Evolutionary conservation across 1,140 invertebrate species (phyloP).

Genomic region (Zaprionus gabonicus): DNA sequence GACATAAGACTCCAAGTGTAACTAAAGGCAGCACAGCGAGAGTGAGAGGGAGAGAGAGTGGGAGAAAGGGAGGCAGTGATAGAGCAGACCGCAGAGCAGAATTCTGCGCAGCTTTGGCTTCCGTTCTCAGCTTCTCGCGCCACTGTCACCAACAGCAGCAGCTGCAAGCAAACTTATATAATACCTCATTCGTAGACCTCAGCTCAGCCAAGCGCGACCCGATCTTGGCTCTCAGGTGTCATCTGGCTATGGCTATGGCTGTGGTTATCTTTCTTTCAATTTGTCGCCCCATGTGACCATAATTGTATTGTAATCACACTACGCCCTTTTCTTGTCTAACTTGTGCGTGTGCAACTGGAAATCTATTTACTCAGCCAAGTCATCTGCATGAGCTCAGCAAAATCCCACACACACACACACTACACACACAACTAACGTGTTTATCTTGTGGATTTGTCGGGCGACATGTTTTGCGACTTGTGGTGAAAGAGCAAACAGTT

Average conservation of each 20-base stretch:
- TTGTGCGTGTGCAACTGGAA: conserved; percentile 29
- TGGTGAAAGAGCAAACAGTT: conserved; percentile 1
- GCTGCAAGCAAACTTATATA: conserved; percentile 52
- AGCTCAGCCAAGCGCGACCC: conserved; percentile 60
- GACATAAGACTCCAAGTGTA: conserved; percentile 54
- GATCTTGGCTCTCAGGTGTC: conserved; percentile 38
- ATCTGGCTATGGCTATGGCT: conserved; percentile 11
- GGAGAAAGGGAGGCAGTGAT: not conserved
- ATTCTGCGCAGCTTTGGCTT: conserved; percentile 43
- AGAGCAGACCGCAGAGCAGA: conserved; percentile 4
- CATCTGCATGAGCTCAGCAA: conserved; percentile 40
- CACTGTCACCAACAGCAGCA: not conserved
- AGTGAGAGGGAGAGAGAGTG: not conserved
- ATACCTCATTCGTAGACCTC: conserved; percentile 6
- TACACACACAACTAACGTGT: not conserved
- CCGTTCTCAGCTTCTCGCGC: conserved; percentile 53
- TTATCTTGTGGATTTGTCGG: conserved; percentile 33
- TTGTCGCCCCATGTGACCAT: conserved; percentile 62
- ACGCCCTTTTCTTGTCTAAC: conserved; percentile 18
- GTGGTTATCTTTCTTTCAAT: conserved; percentile 58
- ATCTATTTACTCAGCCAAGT: conserved; percentile 37
- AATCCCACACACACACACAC: conserved; percentile 1
- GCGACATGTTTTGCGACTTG: conserved; percentile 11
- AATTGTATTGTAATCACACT: conserved; percentile 60
- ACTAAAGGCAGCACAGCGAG: conserved; percentile 46